These are phyloP conservation scores for Smithornis capensis DNA, from an alignment of 2,113 vertebrate genomes.

Conservation along the genomic window DNA sequence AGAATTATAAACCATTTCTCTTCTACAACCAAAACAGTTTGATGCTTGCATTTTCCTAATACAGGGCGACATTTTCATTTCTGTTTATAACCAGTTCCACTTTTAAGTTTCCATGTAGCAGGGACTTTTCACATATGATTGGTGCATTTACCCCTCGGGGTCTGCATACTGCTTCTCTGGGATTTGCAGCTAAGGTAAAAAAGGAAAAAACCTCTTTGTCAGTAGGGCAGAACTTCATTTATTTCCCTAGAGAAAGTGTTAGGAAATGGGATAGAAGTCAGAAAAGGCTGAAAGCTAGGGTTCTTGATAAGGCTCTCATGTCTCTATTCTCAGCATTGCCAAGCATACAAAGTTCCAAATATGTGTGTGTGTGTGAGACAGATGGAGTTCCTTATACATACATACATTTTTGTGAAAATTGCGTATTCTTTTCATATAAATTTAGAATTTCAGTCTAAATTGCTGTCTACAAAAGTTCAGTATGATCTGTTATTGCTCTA, in stretches of 20 bases:
- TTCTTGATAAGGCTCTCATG: not conserved
- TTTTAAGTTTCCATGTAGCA: conserved; percentile 1
- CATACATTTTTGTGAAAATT: not conserved
- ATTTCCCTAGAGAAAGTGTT: not conserved
- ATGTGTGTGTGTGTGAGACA: not conserved
- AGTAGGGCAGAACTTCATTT: conserved; percentile 2
- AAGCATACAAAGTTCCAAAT: not conserved
- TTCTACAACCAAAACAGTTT: not conserved
- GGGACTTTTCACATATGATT: not conserved
- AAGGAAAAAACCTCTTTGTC: not conserved
- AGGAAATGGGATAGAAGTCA: not conserved
- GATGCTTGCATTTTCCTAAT: not conserved
- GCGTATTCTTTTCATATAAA: not conserved
- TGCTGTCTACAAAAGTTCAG: not conserved
- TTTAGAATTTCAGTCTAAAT: not conserved
- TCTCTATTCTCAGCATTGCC: not conserved
- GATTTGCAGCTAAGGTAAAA: conserved; percentile 24
- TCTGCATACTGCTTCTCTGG: not conserved
- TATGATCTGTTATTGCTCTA: not conserved
- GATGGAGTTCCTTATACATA: not conserved
- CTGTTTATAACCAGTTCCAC: conserved; percentile 44
- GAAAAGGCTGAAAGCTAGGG: not conserved
- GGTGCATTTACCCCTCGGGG: not conserved
- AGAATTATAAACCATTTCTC: conserved; percentile 14
- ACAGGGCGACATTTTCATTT: not conserved